A percentile compares a stretch with the other conserved stretches of the same genome.
Evolutionary conservation across 2,888 invertebrate species (phyloP).

Genomic region (Cephus rjabovi): DNA sequence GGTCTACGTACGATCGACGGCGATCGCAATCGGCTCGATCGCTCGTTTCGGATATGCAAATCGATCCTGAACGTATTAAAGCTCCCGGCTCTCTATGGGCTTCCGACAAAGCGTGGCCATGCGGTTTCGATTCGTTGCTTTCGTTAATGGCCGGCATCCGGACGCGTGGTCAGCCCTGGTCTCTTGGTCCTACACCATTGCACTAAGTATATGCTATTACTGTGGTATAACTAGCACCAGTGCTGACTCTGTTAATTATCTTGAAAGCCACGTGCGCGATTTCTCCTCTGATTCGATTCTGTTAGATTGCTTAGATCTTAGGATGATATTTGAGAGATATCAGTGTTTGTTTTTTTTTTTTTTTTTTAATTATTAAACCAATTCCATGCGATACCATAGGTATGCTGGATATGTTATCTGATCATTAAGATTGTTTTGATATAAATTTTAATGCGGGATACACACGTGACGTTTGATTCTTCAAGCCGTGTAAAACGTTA

Average conservation of each 20-base stretch:
- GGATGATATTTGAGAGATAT: slow-evolving; percentile 14
- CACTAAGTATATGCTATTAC: neutral
- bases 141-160: neutral
- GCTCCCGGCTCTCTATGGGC: neutral
- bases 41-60: slow-evolving; percentile 1
- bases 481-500: neutral
- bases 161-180: slow-evolving; percentile 36
- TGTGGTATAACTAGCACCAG: neutral
- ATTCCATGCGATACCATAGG: neutral
- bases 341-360: slow-evolving; percentile 1
- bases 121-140: slow-evolving; percentile 6
- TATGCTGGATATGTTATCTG: neutral
- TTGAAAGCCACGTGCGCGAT: slow-evolving; percentile 52
- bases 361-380: neutral
- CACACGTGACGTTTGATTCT: neutral
- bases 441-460: neutral
- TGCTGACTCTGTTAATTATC: slow-evolving; percentile 49
- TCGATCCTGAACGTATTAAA: slow-evolving; percentile 1
- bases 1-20: neutral
- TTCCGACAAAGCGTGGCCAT: neutral
- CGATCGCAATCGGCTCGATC: slow-evolving; percentile 1
- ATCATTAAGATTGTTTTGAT: neutral
- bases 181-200: slow-evolving; percentile 14
- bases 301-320: neutral
- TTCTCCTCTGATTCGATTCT: slow-evolving; percentile 39